phyloP scores from a whole-genome alignment of 2,888 invertebrate genomes.

The Euplagia quadripunctaria region DNA sequence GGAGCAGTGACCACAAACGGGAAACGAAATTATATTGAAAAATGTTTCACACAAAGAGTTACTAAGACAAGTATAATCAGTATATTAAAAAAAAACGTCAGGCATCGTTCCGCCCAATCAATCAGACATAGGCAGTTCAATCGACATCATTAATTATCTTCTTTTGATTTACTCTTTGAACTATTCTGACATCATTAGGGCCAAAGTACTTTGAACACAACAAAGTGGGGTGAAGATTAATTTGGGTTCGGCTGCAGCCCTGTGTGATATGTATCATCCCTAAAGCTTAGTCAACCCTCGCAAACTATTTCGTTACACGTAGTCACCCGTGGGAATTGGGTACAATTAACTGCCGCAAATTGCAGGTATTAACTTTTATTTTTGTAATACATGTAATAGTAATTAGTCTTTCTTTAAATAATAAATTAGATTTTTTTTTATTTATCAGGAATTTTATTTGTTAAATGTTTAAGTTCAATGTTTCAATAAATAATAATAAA shows the following conservation, averaged over 20 bases:
- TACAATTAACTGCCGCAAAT: background rate
- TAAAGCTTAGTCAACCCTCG: slow-evolving; percentile 5
- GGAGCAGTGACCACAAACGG: too few relatives aligned
- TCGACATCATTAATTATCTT: background rate
- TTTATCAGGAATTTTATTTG: too few relatives aligned
- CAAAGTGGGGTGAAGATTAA: background rate
- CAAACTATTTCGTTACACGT: slow-evolving; percentile 5
- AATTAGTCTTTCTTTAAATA: background rate
- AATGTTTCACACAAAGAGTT: too few relatives aligned
- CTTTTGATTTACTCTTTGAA: background rate
- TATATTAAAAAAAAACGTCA: too few relatives aligned
- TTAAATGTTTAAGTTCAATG: too few relatives aligned
- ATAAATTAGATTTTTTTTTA: too few relatives aligned
- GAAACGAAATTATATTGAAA: too few relatives aligned
- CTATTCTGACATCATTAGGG: background rate
- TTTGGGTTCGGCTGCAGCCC: background rate
- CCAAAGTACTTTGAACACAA: background rate
- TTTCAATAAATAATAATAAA: too few relatives aligned
- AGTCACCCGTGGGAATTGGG: background rate
- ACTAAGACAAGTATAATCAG: too few relatives aligned
- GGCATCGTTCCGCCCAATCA: background rate
- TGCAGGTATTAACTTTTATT: background rate
- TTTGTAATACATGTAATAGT: background rate
- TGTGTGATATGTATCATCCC: background rate
- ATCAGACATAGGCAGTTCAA: background rate